These are phyloP conservation scores for Torymus aiolomorphi DNA, from an alignment of 2,888 invertebrate species.

Conservation along the genomic window DNA sequence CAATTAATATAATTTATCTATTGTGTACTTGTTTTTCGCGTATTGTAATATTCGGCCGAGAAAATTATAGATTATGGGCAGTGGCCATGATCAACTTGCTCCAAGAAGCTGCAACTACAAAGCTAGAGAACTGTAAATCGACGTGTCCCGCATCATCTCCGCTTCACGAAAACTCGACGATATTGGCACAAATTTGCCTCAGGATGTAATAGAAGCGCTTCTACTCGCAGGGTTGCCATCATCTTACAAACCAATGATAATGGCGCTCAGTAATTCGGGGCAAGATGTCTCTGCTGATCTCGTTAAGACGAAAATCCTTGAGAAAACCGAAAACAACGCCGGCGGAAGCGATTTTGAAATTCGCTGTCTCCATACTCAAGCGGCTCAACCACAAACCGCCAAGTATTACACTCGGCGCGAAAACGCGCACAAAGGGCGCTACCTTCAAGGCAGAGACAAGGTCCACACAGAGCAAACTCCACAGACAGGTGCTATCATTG, in stretches of 20 bases:
- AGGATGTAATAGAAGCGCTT: constrained; percentile 66
- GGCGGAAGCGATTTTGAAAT: neutral
- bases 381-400: neutral
- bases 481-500: constrained; percentile 4
- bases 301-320: constrained; percentile 63
- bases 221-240: constrained; percentile 65
- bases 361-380: neutral
- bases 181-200: constrained; percentile 62
- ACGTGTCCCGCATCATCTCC: constrained; percentile 61
- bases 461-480: neutral
- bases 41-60: too few species aligned
- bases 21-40: too few species aligned
- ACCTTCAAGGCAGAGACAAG: neutral
- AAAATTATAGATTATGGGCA: too few species aligned
- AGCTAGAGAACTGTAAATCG: constrained; percentile 60
- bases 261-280: too few species aligned
- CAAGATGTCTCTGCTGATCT: constrained; percentile 59
- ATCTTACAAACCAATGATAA: constrained; percentile 56
- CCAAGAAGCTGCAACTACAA: constrained; percentile 61
- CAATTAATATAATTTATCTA: too few species aligned
- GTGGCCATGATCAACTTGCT: too few species aligned
- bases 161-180: constrained; percentile 64
- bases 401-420: too few species aligned
- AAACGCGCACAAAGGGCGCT: neutral
- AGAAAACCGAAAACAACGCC: neutral